Percentiles rank a stretch among this genome's conserved stretches.
These are phyloP conservation scores for Plebejus melissa DNA, from an alignment of 2,888 invertebrate genomes.

Conservation along the genomic window DNA sequence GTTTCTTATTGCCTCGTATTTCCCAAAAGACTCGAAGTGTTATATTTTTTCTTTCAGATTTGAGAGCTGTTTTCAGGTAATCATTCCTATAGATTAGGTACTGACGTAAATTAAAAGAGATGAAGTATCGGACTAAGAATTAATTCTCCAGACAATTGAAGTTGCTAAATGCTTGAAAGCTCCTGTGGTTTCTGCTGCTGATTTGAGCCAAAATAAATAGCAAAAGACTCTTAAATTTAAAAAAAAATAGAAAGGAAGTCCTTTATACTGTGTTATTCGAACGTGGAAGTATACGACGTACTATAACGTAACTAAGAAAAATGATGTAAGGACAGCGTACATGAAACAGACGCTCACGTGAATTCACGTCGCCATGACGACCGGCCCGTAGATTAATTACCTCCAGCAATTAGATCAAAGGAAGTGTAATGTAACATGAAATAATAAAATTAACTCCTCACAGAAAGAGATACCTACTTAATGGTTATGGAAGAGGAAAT, in stretches of 20 bases:
- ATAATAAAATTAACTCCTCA: conserved; percentile 19
- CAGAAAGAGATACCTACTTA: not conserved
- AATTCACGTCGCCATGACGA: conserved; percentile 48
- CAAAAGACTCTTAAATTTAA: not conserved
- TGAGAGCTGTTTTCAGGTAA: not conserved
- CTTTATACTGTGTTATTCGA: not conserved
- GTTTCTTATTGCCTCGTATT: conserved; percentile 1
- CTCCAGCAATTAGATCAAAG: conserved; percentile 55
- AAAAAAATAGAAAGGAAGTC: not conserved
- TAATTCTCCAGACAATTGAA: not conserved
- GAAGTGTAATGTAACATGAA: conserved; percentile 37
- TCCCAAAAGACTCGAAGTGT: conserved; percentile 13
- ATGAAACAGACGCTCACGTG: conserved; percentile 43
- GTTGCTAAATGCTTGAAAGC: not conserved
- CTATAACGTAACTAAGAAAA: conserved; percentile 1
- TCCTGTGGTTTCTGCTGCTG: not conserved
- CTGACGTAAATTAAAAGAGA: conserved; percentile 4
- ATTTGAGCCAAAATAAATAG: not conserved
- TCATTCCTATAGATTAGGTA: not conserved
- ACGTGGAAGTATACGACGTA: not conserved
- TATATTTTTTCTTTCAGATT: conserved; percentile 9
- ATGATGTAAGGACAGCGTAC: conserved; percentile 5
- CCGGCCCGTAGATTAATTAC: conserved; percentile 53
- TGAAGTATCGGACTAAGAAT: not conserved
- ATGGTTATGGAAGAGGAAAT: not conserved